Conservation (phyloP, 2,888 invertebrate species). For the Watsonalla binaria region DNA sequence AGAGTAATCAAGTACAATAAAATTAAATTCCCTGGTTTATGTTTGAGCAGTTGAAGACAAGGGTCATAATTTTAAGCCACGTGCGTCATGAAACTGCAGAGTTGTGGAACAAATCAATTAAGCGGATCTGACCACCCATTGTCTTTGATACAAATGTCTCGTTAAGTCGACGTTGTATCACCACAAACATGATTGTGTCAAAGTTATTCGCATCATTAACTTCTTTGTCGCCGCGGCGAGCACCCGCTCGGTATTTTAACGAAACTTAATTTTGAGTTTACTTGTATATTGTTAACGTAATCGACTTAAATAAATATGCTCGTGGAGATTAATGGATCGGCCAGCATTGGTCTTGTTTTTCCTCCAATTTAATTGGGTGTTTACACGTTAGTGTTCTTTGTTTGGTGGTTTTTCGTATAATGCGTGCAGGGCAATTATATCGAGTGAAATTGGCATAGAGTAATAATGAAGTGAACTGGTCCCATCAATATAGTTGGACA, state of each 20-base stretch:
- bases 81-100: constrained; percentile 12
- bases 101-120: constrained; percentile 53
- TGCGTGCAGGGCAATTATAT: constrained; percentile 48
- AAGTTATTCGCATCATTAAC: constrained; percentile 63
- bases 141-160: constrained; percentile 61
- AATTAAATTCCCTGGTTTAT: constrained; percentile 16
- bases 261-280: constrained; percentile 60
- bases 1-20: constrained; percentile 18
- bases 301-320: constrained; percentile 26
- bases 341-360: constrained; percentile 49
- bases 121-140: constrained; percentile 52
- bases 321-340: constrained; percentile 47
- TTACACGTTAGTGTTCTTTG: constrained; percentile 48
- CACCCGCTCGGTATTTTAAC: constrained; percentile 55
- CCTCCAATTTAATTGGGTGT: constrained; percentile 63
- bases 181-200: constrained; percentile 47
- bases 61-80: constrained; percentile 18
- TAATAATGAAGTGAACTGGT: constrained; percentile 41
- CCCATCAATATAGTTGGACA: constrained; percentile 64
- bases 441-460: constrained; percentile 56
- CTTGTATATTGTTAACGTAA: constrained; percentile 46
- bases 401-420: constrained; percentile 27
- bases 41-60: constrained; percentile 16
- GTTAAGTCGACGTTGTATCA: constrained; percentile 43
- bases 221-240: constrained; percentile 38